Base-by-base conservation (phyloP, 92 coral and sea anemone species). In the Desmophyllum pertusum region DNA sequence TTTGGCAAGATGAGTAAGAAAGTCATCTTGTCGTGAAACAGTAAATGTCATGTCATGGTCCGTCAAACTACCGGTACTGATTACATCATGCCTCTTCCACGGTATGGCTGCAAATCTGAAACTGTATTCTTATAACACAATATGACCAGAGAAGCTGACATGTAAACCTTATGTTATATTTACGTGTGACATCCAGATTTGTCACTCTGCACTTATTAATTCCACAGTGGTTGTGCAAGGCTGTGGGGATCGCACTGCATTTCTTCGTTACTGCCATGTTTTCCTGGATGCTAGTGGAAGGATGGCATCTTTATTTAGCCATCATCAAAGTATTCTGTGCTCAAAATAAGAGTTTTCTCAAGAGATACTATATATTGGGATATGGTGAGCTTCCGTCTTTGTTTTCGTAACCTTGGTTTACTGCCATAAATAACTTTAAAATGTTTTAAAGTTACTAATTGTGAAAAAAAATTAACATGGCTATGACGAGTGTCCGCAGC, bases 201-300 rank as follows among this genome's bases (percentile, higher is more conserved):
- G 18, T 70, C 3, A 21, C 53, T 27, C 14, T 76, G 48, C 27
- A 25, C 30, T 67, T 19, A 13, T 41, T 18, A 19, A 27, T 30
- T 52, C 46, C 86, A 21, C 81, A 96, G 98, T 88, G 95, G 89
- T 78, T 96, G 84, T 96, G 98, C 85, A 96, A 94, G 65, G 85
- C 91, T 19, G 92, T 90, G 39, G 96, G 92, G 14, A 86, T 92
- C 64, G 83, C 88, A 1, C 92, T 96, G 38, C 98, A 96, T 83
- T 96, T 90, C 78, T 96, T 94, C 81, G 91, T 94, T 71, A 79
- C 95, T 42, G 92, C 95, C 38, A 85, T 94, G 92, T 96, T 96
- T 73, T 88, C 93, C 42, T 96, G 98, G 98, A 87, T 91, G 90
- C 83, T 92, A 10, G 98, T 96, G n/a, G 98, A 92, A 53, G 98